Percentiles rank a stretch among this genome's conserved stretches.
Evolutionary conservation across 2,113 vertebrate genomes (phyloP).

Genomic region (Odocoileus virginianus): DNA sequence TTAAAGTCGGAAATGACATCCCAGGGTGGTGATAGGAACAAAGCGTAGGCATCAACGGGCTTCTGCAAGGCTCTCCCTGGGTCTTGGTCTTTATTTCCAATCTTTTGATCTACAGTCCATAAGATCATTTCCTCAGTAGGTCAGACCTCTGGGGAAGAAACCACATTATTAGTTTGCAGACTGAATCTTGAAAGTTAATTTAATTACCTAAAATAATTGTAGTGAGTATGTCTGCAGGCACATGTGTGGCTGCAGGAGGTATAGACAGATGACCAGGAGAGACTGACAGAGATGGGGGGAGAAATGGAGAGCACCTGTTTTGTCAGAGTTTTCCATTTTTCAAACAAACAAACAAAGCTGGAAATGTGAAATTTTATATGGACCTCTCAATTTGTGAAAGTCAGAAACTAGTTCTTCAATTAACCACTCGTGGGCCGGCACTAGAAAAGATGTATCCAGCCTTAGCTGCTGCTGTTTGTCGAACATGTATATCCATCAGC

Average conservation of each 20-base stretch:
- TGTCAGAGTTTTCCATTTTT: neutral
- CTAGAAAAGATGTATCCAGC: neutral
- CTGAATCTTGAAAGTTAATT: neutral
- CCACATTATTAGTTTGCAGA: neutral
- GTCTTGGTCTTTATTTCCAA: neutral
- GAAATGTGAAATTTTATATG: neutral
- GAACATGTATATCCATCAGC: neutral
- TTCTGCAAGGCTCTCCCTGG: neutral
- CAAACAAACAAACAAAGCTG: neutral
- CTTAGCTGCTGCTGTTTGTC: neutral
- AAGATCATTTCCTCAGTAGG: neutral
- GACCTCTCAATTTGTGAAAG: neutral
- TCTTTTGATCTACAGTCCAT: neutral
- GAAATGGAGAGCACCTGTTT: neutral
- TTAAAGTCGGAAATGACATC: neutral
- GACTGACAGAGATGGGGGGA: neutral
- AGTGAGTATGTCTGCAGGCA: neutral
- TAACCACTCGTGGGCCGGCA: neutral
- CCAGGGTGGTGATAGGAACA: neutral
- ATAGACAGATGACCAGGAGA: neutral
- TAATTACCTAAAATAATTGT: neutral
- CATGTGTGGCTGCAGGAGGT: neutral
- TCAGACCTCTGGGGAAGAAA: neutral
- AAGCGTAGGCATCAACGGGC: rapidly evolving
- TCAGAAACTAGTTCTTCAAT: neutral